A percentile compares a stretch with the other conserved stretches of the same genome.
Evolutionary conservation across 1,140 invertebrate genomes (phyloP).

Genomic region (Anagrus nilaparvatae): DNA sequence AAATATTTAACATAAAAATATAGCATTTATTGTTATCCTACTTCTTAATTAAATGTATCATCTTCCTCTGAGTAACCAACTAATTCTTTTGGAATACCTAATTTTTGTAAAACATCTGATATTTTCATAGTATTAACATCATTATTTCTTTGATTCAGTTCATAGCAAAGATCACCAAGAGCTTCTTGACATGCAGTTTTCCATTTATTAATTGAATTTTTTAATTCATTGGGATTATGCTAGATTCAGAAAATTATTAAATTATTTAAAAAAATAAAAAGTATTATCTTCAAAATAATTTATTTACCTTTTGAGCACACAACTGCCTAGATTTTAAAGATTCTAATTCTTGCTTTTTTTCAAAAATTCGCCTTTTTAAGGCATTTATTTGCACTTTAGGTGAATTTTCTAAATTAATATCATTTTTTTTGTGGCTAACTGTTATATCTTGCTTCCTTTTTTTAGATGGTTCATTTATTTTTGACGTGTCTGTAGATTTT

Average conservation of each 20-base stretch:
- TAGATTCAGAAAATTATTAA: constrained; percentile 3
- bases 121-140: constrained; percentile 10
- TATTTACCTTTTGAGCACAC: constrained; percentile 13
- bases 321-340: constrained; percentile 12
- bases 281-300: background rate
- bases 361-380: constrained; percentile 14
- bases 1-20: background rate
- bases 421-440: background rate
- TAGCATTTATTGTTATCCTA: too few relatives aligned
- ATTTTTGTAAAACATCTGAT: constrained; percentile 8
- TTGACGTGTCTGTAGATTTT: background rate
- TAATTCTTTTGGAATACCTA: constrained; percentile 10
- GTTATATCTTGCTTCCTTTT: background rate
- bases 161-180: constrained; percentile 7
- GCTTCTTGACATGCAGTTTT: constrained; percentile 11
- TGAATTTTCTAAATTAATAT: background rate
- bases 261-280: background rate
- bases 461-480: background rate
- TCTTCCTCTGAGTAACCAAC: constrained; percentile 14
- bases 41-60: constrained; percentile 9
- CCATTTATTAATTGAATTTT: constrained; percentile 12
- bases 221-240: constrained; percentile 11
- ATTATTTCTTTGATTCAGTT: constrained; percentile 8
- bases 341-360: constrained; percentile 11
- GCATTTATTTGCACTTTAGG: constrained; percentile 4